Conservation (phyloP, 2,888 invertebrate species). For the Tineola bisselliella region DNA sequence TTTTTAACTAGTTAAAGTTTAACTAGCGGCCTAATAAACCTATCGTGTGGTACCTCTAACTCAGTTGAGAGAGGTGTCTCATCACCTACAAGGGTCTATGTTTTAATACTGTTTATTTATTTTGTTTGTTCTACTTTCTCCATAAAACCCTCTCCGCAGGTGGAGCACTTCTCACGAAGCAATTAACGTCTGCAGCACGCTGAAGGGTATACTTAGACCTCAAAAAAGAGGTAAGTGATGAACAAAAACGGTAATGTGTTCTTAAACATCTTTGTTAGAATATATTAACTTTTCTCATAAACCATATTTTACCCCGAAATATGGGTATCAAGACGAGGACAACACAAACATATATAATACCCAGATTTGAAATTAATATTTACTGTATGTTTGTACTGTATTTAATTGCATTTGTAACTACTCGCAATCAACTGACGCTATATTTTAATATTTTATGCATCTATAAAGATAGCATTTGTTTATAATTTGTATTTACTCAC, state of each 20-base stretch:
- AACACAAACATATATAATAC: too few relatives aligned
- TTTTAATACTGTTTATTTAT: constrained; percentile 38
- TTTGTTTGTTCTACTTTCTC: constrained; percentile 39
- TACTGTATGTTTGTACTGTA: too few relatives aligned
- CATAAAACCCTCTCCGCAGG: constrained; percentile 35
- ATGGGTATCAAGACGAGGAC: too few relatives aligned
- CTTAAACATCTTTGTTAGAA: constrained; percentile 18
- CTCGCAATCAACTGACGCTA: too few relatives aligned
- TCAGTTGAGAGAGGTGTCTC: not conserved
- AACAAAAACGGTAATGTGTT: constrained; percentile 26
- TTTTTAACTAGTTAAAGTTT: not conserved
- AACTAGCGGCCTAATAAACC: not conserved
- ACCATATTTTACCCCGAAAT: too few relatives aligned
- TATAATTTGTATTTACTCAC: too few relatives aligned
- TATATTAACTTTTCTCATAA: not conserved
- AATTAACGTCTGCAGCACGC: constrained; percentile 48
- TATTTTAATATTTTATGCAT: too few relatives aligned
- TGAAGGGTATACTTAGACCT: constrained; percentile 55
- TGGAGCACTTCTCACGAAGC: constrained; percentile 54
- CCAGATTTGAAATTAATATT: too few relatives aligned
- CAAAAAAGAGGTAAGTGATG: constrained; percentile 24
- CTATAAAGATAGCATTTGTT: too few relatives aligned
- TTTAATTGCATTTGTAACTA: too few relatives aligned
- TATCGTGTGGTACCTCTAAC: not conserved
- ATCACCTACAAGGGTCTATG: not conserved